These are phyloP conservation scores for Brachionichthys hirsutus DNA, from an alignment of 2,113 vertebrate genomes.

Conservation along the genomic window DNA sequence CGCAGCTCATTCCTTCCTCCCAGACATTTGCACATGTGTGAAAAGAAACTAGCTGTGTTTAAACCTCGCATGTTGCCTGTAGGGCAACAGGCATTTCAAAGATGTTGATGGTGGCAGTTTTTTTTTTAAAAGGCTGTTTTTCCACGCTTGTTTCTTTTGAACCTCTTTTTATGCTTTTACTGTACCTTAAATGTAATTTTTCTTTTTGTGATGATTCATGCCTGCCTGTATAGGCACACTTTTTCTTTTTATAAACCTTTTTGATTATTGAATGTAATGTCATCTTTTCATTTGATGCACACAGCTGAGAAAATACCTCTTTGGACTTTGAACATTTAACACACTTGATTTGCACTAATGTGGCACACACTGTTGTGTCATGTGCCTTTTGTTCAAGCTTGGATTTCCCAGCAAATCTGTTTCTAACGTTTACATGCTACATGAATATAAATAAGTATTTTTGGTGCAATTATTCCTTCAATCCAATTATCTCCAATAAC, in stretches of 20 bases:
- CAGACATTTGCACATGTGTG: conserved; percentile 78
- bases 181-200: conserved; percentile 1
- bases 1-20: conserved; percentile 54
- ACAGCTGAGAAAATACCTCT: neutral
- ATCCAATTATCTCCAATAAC: neutral
- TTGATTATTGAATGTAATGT: conserved; percentile 44
- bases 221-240: conserved; percentile 5
- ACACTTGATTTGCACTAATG: conserved; percentile 55
- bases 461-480: too few species aligned
- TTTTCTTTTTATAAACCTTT: conserved; percentile 4
- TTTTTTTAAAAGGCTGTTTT: conserved; percentile 39
- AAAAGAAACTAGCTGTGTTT: conserved; percentile 61
- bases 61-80: conserved; percentile 57
- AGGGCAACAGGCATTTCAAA: conserved; percentile 78
- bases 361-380: conserved; percentile 18
- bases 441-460: conserved; percentile 23
- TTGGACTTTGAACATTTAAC: neutral
- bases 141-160: conserved; percentile 37
- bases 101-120: conserved; percentile 44
- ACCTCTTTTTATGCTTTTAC: conserved; percentile 30
- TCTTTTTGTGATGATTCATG: neutral
- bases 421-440: conserved; percentile 20
- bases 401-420: conserved; percentile 6
- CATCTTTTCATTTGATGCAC: conserved; percentile 32
- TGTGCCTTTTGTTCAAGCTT: conserved; percentile 21